phyloP scores from a whole-genome alignment of 2,113 vertebrate genomes.

The Pterocles orientalis region DNA sequence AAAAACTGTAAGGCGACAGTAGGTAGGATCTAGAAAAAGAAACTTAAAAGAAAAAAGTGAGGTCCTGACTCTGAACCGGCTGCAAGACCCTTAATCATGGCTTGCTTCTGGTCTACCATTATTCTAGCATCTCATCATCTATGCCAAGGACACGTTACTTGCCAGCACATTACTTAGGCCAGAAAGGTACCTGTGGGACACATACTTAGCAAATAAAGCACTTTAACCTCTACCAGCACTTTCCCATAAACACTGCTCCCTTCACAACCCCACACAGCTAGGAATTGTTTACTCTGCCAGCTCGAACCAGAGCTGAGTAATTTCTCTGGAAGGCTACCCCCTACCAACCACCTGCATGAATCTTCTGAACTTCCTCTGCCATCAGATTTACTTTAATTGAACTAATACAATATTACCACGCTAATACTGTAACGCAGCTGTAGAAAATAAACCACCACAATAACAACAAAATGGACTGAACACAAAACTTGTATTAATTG shows the following conservation, averaged over 20 bases:
- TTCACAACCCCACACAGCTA: background rate
- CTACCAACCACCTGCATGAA: background rate
- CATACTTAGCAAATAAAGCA: background rate
- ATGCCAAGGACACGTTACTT: background rate
- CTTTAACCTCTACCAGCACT: background rate
- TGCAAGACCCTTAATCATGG: background rate
- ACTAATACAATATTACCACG: background rate
- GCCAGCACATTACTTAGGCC: background rate
- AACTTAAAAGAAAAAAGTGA: background rate
- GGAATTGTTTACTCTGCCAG: background rate
- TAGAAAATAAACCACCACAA: background rate
- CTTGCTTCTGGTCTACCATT: background rate
- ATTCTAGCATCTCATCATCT: background rate
- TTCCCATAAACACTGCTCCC: background rate
- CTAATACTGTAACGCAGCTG: background rate
- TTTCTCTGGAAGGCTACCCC: background rate
- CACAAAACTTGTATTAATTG: background rate
- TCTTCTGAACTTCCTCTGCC: background rate
- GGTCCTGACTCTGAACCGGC: background rate
- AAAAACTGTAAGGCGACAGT: background rate
- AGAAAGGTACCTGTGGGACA: background rate
- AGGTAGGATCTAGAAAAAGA: background rate
- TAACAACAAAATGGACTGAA: background rate
- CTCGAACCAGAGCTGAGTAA: background rate
- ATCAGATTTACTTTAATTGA: slow-evolving; percentile 22